phyloP scores from a whole-genome alignment of 1,140 invertebrate species.

The Drosophila erecta region DNA sequence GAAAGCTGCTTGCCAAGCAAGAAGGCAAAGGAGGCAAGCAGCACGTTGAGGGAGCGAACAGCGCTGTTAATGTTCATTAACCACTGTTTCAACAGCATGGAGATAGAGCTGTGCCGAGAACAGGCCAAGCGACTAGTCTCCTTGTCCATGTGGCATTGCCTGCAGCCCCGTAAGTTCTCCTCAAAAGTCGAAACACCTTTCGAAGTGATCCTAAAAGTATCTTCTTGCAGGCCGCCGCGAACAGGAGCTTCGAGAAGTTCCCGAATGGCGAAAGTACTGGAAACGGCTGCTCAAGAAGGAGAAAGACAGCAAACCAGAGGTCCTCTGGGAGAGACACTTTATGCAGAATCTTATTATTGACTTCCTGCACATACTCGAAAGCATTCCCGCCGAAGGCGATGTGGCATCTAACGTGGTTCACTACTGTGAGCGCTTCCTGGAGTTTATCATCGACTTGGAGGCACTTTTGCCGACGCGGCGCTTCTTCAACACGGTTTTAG shows the following conservation, averaged over 20 bases:
- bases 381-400: slow-evolving; percentile 89
- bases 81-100: slow-evolving; percentile 99
- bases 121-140: slow-evolving; percentile 97
- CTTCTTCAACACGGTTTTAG: slow-evolving; percentile 98
- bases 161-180: slow-evolving; percentile 90
- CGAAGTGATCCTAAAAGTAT: not conserved
- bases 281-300: slow-evolving; percentile 91
- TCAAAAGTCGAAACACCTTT: no score
- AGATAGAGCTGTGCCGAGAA: slow-evolving; percentile 95
- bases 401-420: slow-evolving; percentile 86
- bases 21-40: slow-evolving; percentile 43
- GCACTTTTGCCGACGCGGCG: slow-evolving; percentile 96
- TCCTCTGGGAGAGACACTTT: slow-evolving; percentile 95
- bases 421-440: slow-evolving; percentile 98
- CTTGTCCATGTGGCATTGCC: slow-evolving; percentile 96
- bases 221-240: slow-evolving; percentile 88
- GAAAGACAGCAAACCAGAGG: slow-evolving; percentile 88
- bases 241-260: slow-evolving; percentile 93
- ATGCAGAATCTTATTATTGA: slow-evolving; percentile 94
- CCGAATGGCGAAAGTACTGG: slow-evolving; percentile 97
- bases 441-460: slow-evolving; percentile 98
- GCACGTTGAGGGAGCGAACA: slow-evolving; percentile 92
- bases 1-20: slow-evolving; percentile 85
- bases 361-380: slow-evolving; percentile 93
- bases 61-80: slow-evolving; percentile 96